phyloP scores from a whole-genome alignment of 1,140 invertebrate species.

The Asbolus verrucosus region DNA sequence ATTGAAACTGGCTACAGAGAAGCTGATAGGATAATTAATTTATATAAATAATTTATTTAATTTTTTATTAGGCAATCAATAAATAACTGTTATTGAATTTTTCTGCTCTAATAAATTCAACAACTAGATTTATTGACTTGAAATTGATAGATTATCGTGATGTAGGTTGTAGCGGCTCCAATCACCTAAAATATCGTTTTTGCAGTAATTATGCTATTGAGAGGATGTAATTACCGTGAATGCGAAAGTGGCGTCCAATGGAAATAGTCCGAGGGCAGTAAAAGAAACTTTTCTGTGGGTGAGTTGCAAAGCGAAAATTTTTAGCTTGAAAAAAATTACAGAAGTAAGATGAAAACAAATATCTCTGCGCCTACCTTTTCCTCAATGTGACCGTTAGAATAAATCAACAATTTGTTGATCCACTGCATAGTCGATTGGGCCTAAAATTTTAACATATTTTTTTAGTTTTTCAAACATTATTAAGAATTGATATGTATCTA shows the following conservation, averaged over 20 bases:
- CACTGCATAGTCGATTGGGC: background rate
- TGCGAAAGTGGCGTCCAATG: conserved; percentile 17
- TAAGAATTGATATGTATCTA: background rate
- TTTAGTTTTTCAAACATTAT: background rate
- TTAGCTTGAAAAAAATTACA: conserved; percentile 22
- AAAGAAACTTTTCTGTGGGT: conserved; percentile 2
- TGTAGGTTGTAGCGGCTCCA: conserved; percentile 17
- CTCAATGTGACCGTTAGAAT: background rate
- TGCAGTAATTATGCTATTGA: background rate
- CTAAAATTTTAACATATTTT: background rate
- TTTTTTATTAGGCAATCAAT: no score
- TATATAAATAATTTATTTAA: conserved; percentile 41
- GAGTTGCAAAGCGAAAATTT: conserved; percentile 20
- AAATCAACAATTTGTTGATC: conserved; percentile 1
- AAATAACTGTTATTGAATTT: no score
- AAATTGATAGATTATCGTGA: conserved; percentile 38
- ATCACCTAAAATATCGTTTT: conserved; percentile 14
- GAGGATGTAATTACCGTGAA: conserved; percentile 14
- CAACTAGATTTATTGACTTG: conserved; percentile 6
- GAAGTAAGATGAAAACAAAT: no score
- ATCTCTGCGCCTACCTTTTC: conserved; percentile 20
- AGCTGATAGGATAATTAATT: conserved; percentile 65
- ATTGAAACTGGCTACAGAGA: conserved; percentile 70
- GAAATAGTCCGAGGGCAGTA: conserved; percentile 18
- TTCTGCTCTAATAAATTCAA: no score